These are phyloP conservation scores for Hoplodrina ambigua DNA, from an alignment of 2,888 invertebrate genomes.

Conservation along the genomic window DNA sequence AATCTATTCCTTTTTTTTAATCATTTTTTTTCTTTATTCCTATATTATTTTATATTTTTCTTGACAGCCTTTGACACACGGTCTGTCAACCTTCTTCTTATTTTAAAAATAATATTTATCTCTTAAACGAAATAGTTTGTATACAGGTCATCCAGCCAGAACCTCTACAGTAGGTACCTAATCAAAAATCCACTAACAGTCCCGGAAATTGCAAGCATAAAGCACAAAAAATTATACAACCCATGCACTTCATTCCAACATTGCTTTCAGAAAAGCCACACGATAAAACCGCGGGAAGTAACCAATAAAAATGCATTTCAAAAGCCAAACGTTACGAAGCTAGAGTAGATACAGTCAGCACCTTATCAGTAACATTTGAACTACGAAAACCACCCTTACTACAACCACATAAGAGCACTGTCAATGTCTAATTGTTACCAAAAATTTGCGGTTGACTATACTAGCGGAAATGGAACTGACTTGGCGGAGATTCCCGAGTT, in stretches of 20 bases:
- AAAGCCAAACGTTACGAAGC: constrained; percentile 32
- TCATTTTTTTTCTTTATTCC: no score
- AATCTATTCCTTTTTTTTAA: no score
- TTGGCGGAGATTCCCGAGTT: constrained; percentile 42
- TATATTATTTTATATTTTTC: no score
- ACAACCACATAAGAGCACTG: neutral
- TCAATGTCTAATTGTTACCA: neutral
- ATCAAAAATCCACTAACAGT: neutral
- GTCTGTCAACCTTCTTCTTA: no score
- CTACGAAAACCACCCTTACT: neutral
- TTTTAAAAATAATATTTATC: no score
- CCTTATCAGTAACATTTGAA: neutral
- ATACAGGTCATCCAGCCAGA: no score
- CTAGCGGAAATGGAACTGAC: constrained; percentile 48
- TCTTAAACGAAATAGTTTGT: no score
- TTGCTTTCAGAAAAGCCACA: constrained; percentile 27
- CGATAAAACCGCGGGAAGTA: constrained; percentile 34
- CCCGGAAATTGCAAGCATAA: constrained; percentile 7
- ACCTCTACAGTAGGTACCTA: no score
- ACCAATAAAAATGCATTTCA: constrained; percentile 56
- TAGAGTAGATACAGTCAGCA: constrained; percentile 13
- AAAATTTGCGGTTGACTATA: neutral
- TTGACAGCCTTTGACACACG: no score
- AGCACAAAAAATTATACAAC: constrained; percentile 17
- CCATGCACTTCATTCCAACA: constrained; percentile 11